A percentile compares a stretch with the other conserved stretches of the same genome.
These are phyloP conservation scores for Acromyrmex echinatior DNA, from an alignment of 1,140 invertebrate species.

Conservation along the genomic window DNA sequence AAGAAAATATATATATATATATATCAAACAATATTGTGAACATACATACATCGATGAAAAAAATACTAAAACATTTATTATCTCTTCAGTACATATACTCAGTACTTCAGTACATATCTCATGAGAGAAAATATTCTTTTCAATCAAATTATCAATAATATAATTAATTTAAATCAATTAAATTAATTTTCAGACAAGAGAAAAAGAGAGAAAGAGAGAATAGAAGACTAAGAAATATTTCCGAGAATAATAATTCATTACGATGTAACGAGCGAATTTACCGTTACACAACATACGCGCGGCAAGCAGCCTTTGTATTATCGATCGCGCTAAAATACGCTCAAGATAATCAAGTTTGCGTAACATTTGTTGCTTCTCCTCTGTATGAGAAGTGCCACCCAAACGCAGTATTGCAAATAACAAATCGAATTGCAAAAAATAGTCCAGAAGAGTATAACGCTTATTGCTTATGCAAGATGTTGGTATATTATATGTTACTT, in stretches of 20 bases:
- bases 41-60: background rate
- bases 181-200: background rate
- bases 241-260: conserved; percentile 15
- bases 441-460: background rate
- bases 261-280: conserved; percentile 52
- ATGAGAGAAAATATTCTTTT: background rate
- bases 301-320: conserved; percentile 46
- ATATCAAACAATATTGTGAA: background rate
- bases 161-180: conserved; percentile 23
- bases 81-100: background rate
- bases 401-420: conserved; percentile 28
- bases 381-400: conserved; percentile 5
- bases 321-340: conserved; percentile 55
- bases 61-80: background rate
- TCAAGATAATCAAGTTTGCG: conserved; percentile 60
- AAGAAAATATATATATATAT: background rate
- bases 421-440: conserved; percentile 24
- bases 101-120: background rate
- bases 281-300: conserved; percentile 48
- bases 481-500: background rate
- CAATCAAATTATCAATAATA: background rate
- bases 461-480: conserved; percentile 1
- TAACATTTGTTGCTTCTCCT: conserved; percentile 55
- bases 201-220: background rate
- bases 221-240: conserved; percentile 21